These are phyloP conservation scores for Piscicola geometra DNA, from an alignment of 2,888 invertebrate genomes.

Conservation along the genomic window DNA sequence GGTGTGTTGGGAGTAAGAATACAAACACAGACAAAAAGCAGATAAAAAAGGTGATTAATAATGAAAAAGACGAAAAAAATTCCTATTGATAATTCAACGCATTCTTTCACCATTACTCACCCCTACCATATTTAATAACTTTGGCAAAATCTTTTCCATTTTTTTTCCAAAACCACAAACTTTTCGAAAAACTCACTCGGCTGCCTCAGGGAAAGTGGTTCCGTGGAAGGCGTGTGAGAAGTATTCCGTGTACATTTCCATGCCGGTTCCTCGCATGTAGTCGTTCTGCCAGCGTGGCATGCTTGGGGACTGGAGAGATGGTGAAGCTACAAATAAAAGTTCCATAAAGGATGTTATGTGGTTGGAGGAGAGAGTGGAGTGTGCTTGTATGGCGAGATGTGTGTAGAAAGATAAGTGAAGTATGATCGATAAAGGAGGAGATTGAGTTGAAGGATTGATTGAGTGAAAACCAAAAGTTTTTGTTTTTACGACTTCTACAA, in stretches of 20 bases:
- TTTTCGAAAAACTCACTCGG: conserved; percentile 92
- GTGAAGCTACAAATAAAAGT: background rate
- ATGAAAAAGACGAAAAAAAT: no score
- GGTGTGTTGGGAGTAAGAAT: no score
- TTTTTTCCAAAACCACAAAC: background rate
- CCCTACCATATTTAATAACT: background rate
- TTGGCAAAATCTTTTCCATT: background rate
- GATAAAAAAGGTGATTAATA: no score
- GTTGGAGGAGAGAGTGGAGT: no score
- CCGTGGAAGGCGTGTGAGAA: conserved; percentile 98
- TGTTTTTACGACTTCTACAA: no score
- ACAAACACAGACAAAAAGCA: no score
- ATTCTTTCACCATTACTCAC: background rate
- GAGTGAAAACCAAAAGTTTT: no score
- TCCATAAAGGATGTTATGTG: background rate
- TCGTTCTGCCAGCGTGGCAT: conserved; percentile 99
- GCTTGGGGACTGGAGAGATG: conserved; percentile 52
- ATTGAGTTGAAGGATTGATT: no score
- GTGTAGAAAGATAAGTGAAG: no score
- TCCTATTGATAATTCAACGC: no score
- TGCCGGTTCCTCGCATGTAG: conserved; percentile 99
- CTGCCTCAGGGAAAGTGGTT: conserved; percentile 98
- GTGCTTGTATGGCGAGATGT: no score
- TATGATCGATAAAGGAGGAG: no score
- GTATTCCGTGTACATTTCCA: conserved; percentile 99